These are phyloP conservation scores for Tenthredo livida DNA, from an alignment of 2,888 invertebrate genomes.

Conservation along the genomic window DNA sequence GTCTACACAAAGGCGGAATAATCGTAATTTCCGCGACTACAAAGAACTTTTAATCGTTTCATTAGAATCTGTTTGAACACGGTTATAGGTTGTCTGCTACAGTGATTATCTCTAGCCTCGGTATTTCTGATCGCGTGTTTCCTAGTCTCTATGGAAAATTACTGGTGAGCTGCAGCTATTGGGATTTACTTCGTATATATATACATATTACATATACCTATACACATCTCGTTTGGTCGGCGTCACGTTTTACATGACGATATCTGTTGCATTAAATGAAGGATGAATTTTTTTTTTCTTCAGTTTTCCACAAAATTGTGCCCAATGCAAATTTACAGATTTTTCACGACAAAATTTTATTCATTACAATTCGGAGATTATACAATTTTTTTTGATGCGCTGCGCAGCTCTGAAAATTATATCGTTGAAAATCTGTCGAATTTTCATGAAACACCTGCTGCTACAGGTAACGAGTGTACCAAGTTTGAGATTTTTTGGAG, in stretches of 20 bases:
- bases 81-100: conserved; percentile 20
- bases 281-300: not conserved
- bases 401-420: no score
- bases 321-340: not conserved
- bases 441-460: no score
- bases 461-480: no score
- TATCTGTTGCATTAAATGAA: not conserved
- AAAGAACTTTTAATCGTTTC: conserved; percentile 38
- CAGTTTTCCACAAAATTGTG: not conserved
- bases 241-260: not conserved
- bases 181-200: not conserved
- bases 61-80: conserved; percentile 43
- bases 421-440: no score
- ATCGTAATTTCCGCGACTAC: not conserved
- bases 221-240: not conserved
- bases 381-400: no score
- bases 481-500: no score
- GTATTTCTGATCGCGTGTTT: conserved; percentile 45
- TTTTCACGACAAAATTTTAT: no score
- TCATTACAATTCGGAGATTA: no score
- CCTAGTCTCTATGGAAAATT: conserved; percentile 33
- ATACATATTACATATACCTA: no score
- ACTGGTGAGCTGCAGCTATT: conserved; percentile 17
- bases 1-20: not conserved
- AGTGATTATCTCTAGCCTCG: conserved; percentile 49